Evolutionary conservation across 2,797 vertebrate species (phyloP), one percentile per base, ranked within the genome.

Genomic region (Scolopax rusticola): DNA sequence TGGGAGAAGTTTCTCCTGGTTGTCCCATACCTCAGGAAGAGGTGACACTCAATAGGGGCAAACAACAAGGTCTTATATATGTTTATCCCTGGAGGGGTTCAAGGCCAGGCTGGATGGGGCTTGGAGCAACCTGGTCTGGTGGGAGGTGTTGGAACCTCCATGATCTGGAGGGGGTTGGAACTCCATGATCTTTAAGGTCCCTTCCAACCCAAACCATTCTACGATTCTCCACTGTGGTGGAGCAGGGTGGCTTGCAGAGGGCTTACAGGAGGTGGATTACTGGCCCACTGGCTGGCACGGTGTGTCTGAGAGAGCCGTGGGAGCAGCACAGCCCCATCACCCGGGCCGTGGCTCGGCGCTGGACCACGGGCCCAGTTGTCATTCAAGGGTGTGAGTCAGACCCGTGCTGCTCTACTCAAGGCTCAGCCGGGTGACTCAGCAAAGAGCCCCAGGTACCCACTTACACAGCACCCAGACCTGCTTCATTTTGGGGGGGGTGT

Each of bases 331-430:
- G 0, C 40, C 13, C 40, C 89, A 56, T 43, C 50, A 5, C 51
- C 43, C 0, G 0, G 8, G 53, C 12, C 3, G 1, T 63, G 23
- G 53, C 79, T 71, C 32, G 11, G 19, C 0, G 0, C 43, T 0
- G 2, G 40, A 12, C 53, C 41, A n/a, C 0, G 0, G 45, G 41
- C 25, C 24, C 12, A 10, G 17, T 4, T 2, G 1, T 61, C n/a
- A 3, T 61, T 41, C 10, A 19, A 2, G 0, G 0, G 45, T 48
- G 15, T 15, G 40, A 38, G 53, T 7, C 12, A 12, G 40, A 71
- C 21, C 27, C 0, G 0, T 65, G 54, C 25, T 16, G 38, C 48
- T 25, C 70, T 70, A 6, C 56, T 57, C 1, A 1, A 24, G 67
- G 23, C 53, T 75, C 16, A 8, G 20, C n/a, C 43, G 40, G 14